Evolutionary conservation across 1,140 invertebrate genomes (phyloP), one percentile per base, ranked within the genome.

Genomic region (silkworm (Bombyx mori)): DNA sequence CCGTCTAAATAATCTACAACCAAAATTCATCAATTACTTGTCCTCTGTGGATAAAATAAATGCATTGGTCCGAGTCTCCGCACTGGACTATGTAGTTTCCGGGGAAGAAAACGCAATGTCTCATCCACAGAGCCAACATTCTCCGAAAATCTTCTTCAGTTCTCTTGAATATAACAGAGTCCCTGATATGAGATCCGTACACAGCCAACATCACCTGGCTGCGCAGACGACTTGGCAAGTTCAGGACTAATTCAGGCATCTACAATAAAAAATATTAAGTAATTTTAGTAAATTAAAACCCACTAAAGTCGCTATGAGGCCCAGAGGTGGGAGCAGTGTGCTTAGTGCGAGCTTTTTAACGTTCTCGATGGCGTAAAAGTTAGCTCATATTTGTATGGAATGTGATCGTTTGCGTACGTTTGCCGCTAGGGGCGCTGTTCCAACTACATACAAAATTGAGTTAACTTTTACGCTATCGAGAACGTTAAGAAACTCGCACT

Each of bases 31-130:
- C 8, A 8, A 9, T 62, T 66, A 88, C 87, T 73, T 88, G 83
- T 61, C 86, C 87, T 65, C 80, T 70, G 65, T 88, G 86, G 65
- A 88, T 88, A 56, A 88, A 88, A 54, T 88, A 88, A 57, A 88
- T 88, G 49, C 82, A 81, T 55, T 86, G 81, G 56, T 88, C 83
- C 1, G 79, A 77, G 58, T 88, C 86, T 1, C 87, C 87, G 43
- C 81, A 72, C 48, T 88, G 84, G 7, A 88, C 86, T 18, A 88
- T 88, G 51, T 88, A 88, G 58, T 88, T 88, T 4, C 85, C 87
- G 18, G 87, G 85, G 52, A 88, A 88, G 66, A 85, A 88, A 2
- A 88, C 84, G 42, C 77, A 79, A 47, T 86, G 82, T 12, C 73
- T 81, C 63, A 88, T 62, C 73, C 80, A 82, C 75, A 79, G 79